phyloP scores from a whole-genome alignment of 2,888 invertebrate genomes.

The Augochlorella aurata region DNA sequence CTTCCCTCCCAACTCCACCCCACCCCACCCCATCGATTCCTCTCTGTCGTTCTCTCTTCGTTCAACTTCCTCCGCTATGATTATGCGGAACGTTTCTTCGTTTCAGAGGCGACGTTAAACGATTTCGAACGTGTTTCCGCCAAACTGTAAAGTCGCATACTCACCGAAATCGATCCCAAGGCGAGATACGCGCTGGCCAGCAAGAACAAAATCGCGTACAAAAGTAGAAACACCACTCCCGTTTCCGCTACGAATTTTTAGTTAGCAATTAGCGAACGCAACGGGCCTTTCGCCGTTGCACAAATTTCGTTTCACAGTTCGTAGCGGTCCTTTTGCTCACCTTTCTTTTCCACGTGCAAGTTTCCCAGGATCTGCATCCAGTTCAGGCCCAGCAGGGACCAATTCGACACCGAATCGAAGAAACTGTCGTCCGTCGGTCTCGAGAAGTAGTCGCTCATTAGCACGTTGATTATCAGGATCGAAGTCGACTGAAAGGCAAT shows the following conservation, averaged over 20 bases:
- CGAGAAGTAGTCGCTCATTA: conserved; percentile 76
- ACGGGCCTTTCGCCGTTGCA: background rate
- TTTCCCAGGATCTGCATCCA: conserved; percentile 75
- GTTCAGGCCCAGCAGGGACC: conserved; percentile 76
- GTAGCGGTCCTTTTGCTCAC: conserved; percentile 53
- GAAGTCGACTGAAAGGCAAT: conserved; percentile 72
- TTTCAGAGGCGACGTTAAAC: background rate
- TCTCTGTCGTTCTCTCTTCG: background rate
- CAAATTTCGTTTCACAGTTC: background rate
- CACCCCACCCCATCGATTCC: background rate
- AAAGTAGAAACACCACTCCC: conserved; percentile 71
- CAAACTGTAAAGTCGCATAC: conserved; percentile 48
- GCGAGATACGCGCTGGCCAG: conserved; percentile 75
- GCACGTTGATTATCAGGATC: conserved; percentile 77
- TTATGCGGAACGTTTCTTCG: background rate
- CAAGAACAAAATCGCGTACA: conserved; percentile 72
- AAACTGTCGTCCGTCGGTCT: conserved; percentile 69
- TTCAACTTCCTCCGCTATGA: background rate
- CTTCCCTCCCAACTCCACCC: background rate
- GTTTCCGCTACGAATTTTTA: conserved; percentile 69
- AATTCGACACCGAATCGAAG: conserved; percentile 69
- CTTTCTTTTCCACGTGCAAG: conserved; percentile 67
- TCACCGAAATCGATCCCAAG: conserved; percentile 76
- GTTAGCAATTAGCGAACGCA: background rate
- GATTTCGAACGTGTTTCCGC: background rate